Evolutionary conservation across 2,888 invertebrate genomes (phyloP).

Genomic region (Pseudococcus longispinus): DNA sequence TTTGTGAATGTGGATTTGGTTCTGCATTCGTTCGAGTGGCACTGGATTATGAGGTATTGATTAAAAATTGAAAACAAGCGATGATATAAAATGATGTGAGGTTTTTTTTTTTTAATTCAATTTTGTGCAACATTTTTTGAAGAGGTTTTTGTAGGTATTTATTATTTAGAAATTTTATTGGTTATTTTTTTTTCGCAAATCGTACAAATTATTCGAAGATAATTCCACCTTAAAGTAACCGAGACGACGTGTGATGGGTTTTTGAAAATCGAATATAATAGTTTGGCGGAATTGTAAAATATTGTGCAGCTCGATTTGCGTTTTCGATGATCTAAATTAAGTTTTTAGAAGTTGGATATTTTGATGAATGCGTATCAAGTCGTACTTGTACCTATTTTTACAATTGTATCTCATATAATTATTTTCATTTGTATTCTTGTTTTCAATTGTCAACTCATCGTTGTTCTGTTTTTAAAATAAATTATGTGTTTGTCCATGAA

Average conservation of each 20-base stretch:
- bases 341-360: too few species aligned
- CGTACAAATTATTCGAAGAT: not conserved
- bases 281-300: too few species aligned
- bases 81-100: not conserved
- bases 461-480: not conserved
- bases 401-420: not conserved
- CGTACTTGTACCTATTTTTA: not conserved
- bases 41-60: not conserved
- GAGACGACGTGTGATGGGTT: not conserved
- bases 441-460: not conserved
- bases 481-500: not conserved
- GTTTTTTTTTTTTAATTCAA: too few species aligned
- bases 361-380: too few species aligned
- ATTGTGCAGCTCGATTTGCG: too few species aligned
- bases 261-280: not conserved
- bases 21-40: not conserved
- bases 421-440: not conserved
- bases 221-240: not conserved
- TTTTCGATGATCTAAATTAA: not conserved
- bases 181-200: not conserved
- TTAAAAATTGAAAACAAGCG: not conserved
- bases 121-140: too few species aligned
- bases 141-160: too few species aligned
- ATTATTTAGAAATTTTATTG: not conserved
- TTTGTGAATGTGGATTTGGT: not conserved